phyloP scores from a whole-genome alignment of 2,888 invertebrate genomes.

The Agrochola lychnidis region DNA sequence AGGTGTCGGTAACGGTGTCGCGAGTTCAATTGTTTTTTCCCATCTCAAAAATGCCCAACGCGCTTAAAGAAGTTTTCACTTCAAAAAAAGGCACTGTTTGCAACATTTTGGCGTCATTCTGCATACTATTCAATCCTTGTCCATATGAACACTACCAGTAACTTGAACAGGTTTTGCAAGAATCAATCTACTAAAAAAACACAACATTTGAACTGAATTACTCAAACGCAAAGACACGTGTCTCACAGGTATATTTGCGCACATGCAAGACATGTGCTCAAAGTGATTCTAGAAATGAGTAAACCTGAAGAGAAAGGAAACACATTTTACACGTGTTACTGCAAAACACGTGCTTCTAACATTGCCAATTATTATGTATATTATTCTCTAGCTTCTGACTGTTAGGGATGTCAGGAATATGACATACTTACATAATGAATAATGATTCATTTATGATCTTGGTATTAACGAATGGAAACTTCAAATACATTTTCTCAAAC shows the following conservation, averaged over 20 bases:
- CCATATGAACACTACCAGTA: too few species aligned
- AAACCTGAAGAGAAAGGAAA: constrained; percentile 18
- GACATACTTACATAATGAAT: too few species aligned
- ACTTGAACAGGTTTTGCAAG: background rate
- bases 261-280: background rate
- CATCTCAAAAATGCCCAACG: too few species aligned
- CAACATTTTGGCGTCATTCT: background rate
- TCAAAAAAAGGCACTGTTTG: background rate
- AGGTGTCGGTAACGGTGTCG: too few species aligned
- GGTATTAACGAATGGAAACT: too few species aligned
- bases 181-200: background rate
- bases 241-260: background rate
- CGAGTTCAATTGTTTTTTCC: too few species aligned
- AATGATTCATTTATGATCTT: background rate
- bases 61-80: too few species aligned
- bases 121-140: background rate
- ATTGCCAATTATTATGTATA: too few species aligned
- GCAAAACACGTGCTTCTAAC: constrained; percentile 12
- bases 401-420: background rate
- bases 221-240: constrained; percentile 9
- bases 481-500: too few species aligned
- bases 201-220: background rate
- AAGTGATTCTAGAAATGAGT: constrained; percentile 5
- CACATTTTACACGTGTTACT: background rate
- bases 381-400: constrained; percentile 2